Evolutionary conservation across 2,797 vertebrate species (phyloP).

Genomic region (Crax fasciolata): DNA sequence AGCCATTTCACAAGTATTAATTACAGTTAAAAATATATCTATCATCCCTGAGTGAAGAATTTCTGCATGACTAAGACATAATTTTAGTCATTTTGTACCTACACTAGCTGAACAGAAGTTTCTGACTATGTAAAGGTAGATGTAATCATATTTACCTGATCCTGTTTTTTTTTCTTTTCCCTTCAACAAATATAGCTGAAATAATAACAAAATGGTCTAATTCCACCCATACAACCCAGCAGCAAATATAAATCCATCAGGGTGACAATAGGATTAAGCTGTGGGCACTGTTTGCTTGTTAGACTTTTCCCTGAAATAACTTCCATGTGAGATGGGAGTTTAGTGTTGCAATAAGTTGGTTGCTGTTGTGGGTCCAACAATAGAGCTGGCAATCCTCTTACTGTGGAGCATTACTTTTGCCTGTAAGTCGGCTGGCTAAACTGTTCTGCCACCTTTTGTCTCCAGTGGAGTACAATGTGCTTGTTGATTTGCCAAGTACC

Average conservation of each 20-base stretch:
- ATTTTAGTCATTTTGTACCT: slow-evolving; percentile 56
- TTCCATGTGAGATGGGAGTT: slow-evolving; percentile 60
- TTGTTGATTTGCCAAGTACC: slow-evolving; percentile 42
- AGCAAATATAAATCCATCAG: slow-evolving; percentile 66
- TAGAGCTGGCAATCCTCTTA: slow-evolving; percentile 65
- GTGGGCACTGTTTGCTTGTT: slow-evolving; percentile 34
- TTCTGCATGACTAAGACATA: slow-evolving; percentile 47
- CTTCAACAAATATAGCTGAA: slow-evolving; percentile 8
- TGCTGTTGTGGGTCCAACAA: slow-evolving; percentile 59
- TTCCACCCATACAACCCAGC: slow-evolving; percentile 25
- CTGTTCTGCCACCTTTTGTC: slow-evolving; percentile 64
- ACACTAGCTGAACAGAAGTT: slow-evolving; percentile 13
- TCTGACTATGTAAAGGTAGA: slow-evolving; percentile 36
- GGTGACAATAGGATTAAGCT: slow-evolving; percentile 67
- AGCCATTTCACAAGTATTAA: slow-evolving; percentile 27
- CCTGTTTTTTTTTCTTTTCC: background rate
- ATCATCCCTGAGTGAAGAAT: background rate
- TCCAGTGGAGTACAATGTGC: slow-evolving; percentile 33
- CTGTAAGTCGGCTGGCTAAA: slow-evolving; percentile 34
- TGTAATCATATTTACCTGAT: slow-evolving; percentile 50
- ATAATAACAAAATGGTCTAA: slow-evolving; percentile 45
- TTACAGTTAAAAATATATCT: slow-evolving; percentile 57
- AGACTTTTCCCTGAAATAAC: slow-evolving; percentile 56
- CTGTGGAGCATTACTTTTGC: slow-evolving; percentile 17
- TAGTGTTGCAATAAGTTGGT: slow-evolving; percentile 61